Conservation (phyloP, 1,140 invertebrate genomes). For the Heliconius nattereri region DNA sequence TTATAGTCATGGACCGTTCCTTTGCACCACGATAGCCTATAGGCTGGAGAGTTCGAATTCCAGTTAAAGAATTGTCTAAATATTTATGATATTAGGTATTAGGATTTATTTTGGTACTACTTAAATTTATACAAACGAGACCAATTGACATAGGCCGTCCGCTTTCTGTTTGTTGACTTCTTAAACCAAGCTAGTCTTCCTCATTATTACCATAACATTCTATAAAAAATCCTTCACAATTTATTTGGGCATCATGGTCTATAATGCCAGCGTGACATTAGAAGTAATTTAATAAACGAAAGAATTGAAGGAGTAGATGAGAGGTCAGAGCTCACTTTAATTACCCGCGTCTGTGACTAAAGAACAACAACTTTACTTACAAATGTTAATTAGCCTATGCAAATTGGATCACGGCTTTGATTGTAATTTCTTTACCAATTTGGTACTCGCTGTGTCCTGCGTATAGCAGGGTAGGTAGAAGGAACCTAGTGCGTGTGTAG, state of each 20-base stretch:
- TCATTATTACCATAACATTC: not conserved
- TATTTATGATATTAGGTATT: too few relatives aligned
- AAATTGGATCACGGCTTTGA: not conserved
- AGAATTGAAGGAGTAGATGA: constrained; percentile 35
- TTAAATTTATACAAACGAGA: too few relatives aligned
- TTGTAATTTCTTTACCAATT: constrained; percentile 2
- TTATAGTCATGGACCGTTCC: too few relatives aligned
- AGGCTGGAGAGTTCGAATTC: too few relatives aligned
- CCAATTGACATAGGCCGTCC: too few relatives aligned
- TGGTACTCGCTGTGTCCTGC: not conserved
- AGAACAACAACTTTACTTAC: constrained; percentile 1
- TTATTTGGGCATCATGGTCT: not conserved
- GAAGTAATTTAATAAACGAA: constrained; percentile 25
- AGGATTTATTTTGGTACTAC: too few relatives aligned
- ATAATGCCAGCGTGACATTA: not conserved
- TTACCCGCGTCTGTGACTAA: constrained; percentile 23
- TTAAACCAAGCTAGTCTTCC: not conserved
- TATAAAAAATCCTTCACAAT: not conserved
- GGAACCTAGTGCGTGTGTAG: too few relatives aligned
- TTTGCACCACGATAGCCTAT: too few relatives aligned
- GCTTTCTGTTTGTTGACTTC: too few relatives aligned
- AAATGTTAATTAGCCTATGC: constrained; percentile 4
- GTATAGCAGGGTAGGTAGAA: not conserved
- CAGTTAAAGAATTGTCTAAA: too few relatives aligned
- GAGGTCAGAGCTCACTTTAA: constrained; percentile 36